These are phyloP conservation scores for Corythornis vintsioides DNA, from an alignment of 2,113 vertebrate species.

Conservation along the genomic window DNA sequence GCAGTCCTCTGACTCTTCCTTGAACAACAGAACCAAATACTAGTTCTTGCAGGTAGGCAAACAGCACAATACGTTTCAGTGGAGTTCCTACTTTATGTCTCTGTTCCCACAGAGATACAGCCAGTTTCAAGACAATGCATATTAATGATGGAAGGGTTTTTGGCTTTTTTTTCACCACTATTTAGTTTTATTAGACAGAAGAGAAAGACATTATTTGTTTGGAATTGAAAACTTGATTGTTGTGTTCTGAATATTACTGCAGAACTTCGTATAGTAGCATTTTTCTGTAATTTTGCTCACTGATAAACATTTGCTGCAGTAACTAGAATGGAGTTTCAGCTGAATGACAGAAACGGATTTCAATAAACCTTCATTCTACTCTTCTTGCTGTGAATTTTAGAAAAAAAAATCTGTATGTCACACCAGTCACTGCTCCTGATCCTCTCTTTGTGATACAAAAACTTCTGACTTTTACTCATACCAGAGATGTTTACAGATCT, in stretches of 20 bases:
- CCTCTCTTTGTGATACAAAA: not conserved
- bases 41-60: not conserved
- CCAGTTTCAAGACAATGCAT: not conserved
- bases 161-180: accelerated
- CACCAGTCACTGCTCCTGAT: not conserved
- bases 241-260: not conserved
- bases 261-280: not conserved
- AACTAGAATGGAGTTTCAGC: not conserved
- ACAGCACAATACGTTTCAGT: not conserved
- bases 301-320: not conserved
- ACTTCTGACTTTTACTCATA: not conserved
- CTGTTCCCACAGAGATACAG: not conserved
- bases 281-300: not conserved
- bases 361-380: not conserved
- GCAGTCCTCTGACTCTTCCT: not conserved
- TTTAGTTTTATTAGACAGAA: not conserved
- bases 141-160: accelerated
- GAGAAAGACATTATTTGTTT: not conserved
- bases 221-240: not conserved
- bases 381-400: not conserved
- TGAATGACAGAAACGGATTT: not conserved
- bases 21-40: not conserved
- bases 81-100: not conserved
- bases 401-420: not conserved
- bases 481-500: not conserved